Conservation (phyloP, 2,888 invertebrate genomes). For the Polydrusus cervinus region DNA sequence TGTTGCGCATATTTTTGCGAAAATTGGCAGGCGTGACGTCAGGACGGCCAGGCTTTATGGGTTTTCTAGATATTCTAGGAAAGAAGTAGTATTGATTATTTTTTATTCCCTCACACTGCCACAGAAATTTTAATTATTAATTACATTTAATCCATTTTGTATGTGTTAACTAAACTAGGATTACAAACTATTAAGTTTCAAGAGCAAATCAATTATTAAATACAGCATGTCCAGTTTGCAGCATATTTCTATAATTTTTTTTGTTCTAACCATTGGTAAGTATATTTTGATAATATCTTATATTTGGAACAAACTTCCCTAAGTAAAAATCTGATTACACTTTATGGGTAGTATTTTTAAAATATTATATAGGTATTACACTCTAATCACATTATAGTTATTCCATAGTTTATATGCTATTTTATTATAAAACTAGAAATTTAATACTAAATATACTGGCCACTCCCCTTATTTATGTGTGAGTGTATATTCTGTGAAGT, state of each 20-base stretch:
- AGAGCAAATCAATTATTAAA: background rate
- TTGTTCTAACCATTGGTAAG: conserved; percentile 18
- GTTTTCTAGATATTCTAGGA: too few species aligned
- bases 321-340: too few species aligned
- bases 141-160: background rate
- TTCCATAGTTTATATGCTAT: too few species aligned
- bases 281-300: background rate
- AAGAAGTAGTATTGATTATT: conserved; percentile 3
- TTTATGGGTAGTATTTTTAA: too few species aligned
- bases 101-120: background rate
- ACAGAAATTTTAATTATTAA: background rate
- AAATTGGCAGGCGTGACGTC: background rate
- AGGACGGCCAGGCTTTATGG: too few species aligned
- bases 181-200: background rate
- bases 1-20: background rate
- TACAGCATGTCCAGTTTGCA: conserved; percentile 2
- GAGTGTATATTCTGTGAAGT: background rate
- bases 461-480: background rate
- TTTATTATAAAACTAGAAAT: too few species aligned
- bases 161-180: background rate
- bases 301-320: too few species aligned
- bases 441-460: too few species aligned
- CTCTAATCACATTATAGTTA: too few species aligned
- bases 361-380: too few species aligned
- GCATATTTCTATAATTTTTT: background rate